Base-by-base conservation (phyloP, 1,140 invertebrate species). In the Apis laboriosa region DNA sequence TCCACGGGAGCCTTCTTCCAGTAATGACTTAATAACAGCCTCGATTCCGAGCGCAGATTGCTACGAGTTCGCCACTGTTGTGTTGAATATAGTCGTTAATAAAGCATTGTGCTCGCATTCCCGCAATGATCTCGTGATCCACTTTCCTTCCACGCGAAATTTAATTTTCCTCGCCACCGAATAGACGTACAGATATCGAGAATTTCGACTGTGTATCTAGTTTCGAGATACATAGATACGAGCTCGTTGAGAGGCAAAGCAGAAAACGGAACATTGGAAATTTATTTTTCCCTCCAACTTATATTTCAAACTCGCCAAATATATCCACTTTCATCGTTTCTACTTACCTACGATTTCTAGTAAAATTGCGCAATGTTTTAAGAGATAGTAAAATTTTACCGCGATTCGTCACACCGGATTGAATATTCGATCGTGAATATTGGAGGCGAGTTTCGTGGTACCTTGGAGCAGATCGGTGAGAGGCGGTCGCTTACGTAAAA, bases 401-500 rank as follows among this genome's bases (percentile, higher is more conserved):
- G 72, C 74, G 74, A 34, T 63, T 28, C 72, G 64, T 49, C 75
- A 61, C 61, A 60, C 49, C 19, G 64, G 68, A 72, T 66, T 66
- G 56, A 61, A 79, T 79, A 75, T 71, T 58, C 55, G 71, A 61
- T 74, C 55, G 24, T 34, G 63, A 34, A 17, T 61, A 75, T 9
- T 11, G 43, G 0, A 24, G 43, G 24, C 49, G 58, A 51, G 34
- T 43, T 43, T 66, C 60, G 66, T 9, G 56, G 24, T 13, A 56
- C 75, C 75, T 74, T 58, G 72, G 21, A 61, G 12, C 21, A n/a
- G 24, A 15, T 43, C 51, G 34, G 13, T 19, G 1, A 53, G 43
- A 68, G 21, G n/a, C 43, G 28, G n/a, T n/a, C 34, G 55, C 43
- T 82, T 82, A 77, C 74, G 80, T 82, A 77, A 82, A 82, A 70